Conservation (phyloP, 1,140 invertebrate genomes). For the Babylonia areolata region DNA sequence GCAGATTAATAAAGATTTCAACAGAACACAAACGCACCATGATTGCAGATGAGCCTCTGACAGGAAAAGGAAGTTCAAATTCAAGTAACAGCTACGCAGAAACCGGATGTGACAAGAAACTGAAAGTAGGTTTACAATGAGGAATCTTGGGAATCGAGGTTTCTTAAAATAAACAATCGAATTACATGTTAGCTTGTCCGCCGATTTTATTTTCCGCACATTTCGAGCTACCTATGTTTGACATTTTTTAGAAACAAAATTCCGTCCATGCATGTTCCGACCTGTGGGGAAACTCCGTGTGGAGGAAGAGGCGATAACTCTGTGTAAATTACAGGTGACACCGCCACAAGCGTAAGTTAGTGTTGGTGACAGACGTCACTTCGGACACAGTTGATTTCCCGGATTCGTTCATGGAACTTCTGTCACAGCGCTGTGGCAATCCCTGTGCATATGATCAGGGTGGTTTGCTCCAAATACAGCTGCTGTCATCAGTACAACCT, state of each 20-base stretch:
- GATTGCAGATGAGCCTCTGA: not conserved
- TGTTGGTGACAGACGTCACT: no score
- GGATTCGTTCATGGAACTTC: not conserved
- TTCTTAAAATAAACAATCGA: no score
- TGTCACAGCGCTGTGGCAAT: not conserved
- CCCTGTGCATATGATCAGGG: not conserved
- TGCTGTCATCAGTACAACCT: not conserved
- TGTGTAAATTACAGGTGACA: not conserved
- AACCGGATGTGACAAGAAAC: not conserved
- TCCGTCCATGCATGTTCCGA: no score
- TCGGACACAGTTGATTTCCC: no score
- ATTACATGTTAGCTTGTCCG: no score
- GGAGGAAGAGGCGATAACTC: not conserved
- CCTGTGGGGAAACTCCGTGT: no score
- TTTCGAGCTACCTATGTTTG: no score
- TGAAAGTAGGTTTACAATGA: no score
- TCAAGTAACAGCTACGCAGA: not conserved
- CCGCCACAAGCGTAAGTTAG: not conserved
- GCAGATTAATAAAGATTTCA: conserved; percentile 11
- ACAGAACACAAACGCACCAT: not conserved
- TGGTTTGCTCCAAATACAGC: not conserved
- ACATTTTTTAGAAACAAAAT: no score
- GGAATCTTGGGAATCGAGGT: no score
- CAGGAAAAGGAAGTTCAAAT: conserved; percentile 25
- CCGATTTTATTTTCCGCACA: no score